Percentiles rank a stretch among this genome's conserved stretches.
These are phyloP conservation scores for Piprites chloris DNA, from an alignment of 2,113 vertebrate species.

Conservation along the genomic window DNA sequence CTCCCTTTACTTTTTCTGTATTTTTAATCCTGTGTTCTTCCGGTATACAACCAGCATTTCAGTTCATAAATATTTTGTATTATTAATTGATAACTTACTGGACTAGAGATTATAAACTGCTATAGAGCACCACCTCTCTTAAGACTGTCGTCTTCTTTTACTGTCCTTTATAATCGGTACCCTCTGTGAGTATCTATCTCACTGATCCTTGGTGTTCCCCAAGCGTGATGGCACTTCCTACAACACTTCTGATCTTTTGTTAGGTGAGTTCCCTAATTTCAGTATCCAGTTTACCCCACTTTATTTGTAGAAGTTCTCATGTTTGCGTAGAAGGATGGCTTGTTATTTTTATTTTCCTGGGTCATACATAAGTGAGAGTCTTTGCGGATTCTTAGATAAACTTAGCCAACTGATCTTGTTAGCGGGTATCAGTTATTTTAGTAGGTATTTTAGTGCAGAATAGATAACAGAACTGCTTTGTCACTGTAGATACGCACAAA, in stretches of 20 bases:
- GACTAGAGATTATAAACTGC: not conserved
- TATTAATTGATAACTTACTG: not conserved
- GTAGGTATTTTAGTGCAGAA: not conserved
- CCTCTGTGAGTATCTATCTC: not conserved
- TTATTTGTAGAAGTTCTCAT: not conserved
- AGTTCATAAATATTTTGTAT: not conserved
- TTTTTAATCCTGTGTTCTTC: not conserved
- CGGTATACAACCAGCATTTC: not conserved
- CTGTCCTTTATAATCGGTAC: not conserved
- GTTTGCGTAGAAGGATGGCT: not conserved
- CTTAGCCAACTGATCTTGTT: not conserved
- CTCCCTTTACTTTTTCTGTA: not conserved
- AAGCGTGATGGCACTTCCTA: not conserved
- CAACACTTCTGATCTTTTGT: not conserved
- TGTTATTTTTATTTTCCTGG: not conserved
- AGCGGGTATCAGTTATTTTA: not conserved
- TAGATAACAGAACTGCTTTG: not conserved
- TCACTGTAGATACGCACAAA: not conserved
- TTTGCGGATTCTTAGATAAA: not conserved
- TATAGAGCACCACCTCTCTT: not conserved
- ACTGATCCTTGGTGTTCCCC: not conserved
- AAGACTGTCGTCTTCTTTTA: not conserved
- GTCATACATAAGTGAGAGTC: not conserved
- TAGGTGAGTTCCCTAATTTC: not conserved
- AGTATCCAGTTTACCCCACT: not conserved